These are phyloP conservation scores for Cerceris ruficornis DNA, from an alignment of 2,888 invertebrate genomes.

Conservation along the genomic window DNA sequence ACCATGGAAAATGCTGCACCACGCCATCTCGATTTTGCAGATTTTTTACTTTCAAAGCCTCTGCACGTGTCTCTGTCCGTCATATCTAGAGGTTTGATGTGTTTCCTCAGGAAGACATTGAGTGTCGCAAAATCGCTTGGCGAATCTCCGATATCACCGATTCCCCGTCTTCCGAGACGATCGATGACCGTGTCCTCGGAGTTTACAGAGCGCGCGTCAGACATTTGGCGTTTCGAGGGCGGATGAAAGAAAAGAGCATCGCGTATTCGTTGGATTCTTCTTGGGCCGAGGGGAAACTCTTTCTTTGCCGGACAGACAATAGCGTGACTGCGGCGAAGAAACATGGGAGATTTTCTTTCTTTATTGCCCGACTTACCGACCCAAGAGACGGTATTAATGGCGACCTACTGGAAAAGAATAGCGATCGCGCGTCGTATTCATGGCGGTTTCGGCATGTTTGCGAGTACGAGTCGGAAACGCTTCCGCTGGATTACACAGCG, in stretches of 20 bases:
- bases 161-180: background rate
- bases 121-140: too few species aligned
- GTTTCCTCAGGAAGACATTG: too few species aligned
- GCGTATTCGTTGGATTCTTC: background rate
- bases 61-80: too few species aligned
- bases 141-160: background rate
- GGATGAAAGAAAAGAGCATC: background rate
- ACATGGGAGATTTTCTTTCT: slow-evolving; percentile 4
- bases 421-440: background rate
- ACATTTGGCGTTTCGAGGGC: background rate
- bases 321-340: background rate
- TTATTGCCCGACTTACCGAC: background rate
- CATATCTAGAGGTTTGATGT: too few species aligned
- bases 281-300: background rate
- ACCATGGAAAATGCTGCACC: too few species aligned
- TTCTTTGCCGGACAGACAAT: background rate
- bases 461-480: background rate
- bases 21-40: too few species aligned
- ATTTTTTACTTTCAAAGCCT: too few species aligned
- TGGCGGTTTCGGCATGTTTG: background rate
- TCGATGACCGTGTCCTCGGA: background rate
- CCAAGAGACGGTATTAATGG: slow-evolving; percentile 2
- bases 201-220: background rate
- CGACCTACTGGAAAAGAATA: background rate
- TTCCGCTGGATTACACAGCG: background rate